phyloP scores from a whole-genome alignment of 2,888 invertebrate genomes.

The Athetis lepigone region DNA sequence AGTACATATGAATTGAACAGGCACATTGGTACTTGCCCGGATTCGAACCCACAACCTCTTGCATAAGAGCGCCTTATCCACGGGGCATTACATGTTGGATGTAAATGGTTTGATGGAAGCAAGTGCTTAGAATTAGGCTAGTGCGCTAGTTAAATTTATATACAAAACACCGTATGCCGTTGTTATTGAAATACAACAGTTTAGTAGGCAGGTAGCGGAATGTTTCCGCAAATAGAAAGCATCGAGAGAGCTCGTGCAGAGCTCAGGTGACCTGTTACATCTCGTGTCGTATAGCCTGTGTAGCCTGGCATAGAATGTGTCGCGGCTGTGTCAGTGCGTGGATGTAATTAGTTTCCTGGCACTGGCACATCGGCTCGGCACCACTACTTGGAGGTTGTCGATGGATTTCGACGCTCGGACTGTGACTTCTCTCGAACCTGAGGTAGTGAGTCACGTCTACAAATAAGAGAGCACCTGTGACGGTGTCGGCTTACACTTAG shows the following conservation, averaged over 20 bases:
- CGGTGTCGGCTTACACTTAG: constrained; percentile 36
- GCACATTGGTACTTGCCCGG: no score
- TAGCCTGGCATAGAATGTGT: not conserved
- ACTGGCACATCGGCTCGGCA: no score
- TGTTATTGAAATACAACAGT: not conserved
- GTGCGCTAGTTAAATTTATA: not conserved
- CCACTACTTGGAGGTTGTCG: not conserved
- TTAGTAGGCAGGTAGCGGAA: not conserved
- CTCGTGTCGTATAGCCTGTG: not conserved
- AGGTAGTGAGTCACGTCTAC: constrained; percentile 17
- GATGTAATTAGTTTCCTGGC: no score
- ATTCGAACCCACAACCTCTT: no score
- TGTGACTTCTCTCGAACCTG: not conserved
- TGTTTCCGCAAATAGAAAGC: constrained; percentile 8
- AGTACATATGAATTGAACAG: no score
- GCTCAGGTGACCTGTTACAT: constrained; percentile 24
- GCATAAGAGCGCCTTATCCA: no score
- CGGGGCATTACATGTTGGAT: no score
- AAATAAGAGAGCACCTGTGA: constrained; percentile 44
- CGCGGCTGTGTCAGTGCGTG: not conserved
- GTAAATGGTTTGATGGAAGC: no score
- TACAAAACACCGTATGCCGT: not conserved
- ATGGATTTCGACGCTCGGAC: no score
- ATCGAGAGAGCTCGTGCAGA: not conserved
- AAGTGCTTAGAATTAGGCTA: no score